A percentile compares a stretch with the other conserved stretches of the same genome.
phyloP scores from a whole-genome alignment of 2,113 vertebrate species.

The Chionomys nivalis region DNA sequence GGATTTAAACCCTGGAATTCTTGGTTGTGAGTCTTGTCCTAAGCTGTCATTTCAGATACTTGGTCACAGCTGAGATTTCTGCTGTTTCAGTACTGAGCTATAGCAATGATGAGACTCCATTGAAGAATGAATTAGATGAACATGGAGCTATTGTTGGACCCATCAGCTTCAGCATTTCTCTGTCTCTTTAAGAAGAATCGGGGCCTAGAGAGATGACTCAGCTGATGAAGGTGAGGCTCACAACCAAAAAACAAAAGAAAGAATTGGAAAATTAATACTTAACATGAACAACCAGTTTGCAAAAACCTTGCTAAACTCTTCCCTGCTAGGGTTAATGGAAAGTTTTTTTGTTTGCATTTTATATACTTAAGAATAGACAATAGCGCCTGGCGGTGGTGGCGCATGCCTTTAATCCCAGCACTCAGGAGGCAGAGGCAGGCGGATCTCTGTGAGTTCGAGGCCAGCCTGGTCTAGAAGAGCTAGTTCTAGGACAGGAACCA shows the following conservation, averaged over 20 bases:
- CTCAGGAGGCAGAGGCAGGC: too few relatives aligned
- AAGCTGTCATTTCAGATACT: neutral
- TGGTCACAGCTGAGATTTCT: neutral
- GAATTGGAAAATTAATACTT: conserved; percentile 55
- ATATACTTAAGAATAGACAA: neutral
- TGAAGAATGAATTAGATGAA: neutral
- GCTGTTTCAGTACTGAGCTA: neutral
- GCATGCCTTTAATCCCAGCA: too few relatives aligned
- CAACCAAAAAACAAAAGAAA: neutral
- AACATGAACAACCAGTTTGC: conserved; percentile 69
- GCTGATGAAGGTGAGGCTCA: neutral
- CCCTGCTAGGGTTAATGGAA: neutral
- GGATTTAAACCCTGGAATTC: neutral
- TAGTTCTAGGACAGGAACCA: too few relatives aligned
- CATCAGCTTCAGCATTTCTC: neutral
- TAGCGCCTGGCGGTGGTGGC: too few relatives aligned
- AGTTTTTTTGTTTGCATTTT: neutral
- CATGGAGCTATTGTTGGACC: neutral
- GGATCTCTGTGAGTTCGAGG: too few relatives aligned
- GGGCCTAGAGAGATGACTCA: neutral
- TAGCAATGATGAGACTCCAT: neutral
- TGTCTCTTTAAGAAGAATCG: conserved; percentile 48
- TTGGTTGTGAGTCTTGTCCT: neutral
- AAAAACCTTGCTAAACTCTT: conserved; percentile 61
- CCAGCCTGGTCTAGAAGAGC: too few relatives aligned